phyloP scores from a whole-genome alignment of 2,113 vertebrate genomes.

The Athene noctua region DNA sequence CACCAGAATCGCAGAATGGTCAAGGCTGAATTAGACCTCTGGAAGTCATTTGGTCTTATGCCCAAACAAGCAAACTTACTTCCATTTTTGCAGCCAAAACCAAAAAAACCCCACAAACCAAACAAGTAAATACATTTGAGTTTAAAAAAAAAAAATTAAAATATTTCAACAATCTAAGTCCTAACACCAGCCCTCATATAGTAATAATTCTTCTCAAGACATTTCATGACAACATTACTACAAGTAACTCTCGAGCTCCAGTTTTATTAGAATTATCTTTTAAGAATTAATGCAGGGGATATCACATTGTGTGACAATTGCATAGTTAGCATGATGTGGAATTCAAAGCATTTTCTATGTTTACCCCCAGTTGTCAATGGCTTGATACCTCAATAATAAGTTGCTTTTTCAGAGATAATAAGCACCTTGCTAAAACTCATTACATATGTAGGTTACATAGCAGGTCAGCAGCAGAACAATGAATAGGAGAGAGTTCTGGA shows the following conservation, averaged over 20 bases:
- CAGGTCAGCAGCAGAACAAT: not conserved
- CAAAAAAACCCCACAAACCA: not conserved
- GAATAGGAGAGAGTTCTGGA: not conserved
- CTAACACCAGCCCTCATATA: not conserved
- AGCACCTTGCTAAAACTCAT: not conserved
- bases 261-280: not conserved
- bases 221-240: not conserved
- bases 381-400: not conserved
- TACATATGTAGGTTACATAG: not conserved
- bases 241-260: not conserved
- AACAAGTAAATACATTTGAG: not conserved
- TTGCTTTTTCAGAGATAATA: not conserved
- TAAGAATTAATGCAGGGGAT: not conserved
- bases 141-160: not conserved
- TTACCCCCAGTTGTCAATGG: not conserved
- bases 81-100: not conserved
- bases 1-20: not conserved
- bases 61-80: not conserved
- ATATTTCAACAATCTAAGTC: not conserved
- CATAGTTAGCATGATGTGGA: not conserved
- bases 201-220: not conserved
- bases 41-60: not conserved
- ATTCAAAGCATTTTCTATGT: not conserved
- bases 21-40: not conserved
- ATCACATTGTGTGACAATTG: not conserved